A percentile compares a stretch with the other conserved stretches of the same genome.
Evolutionary conservation across 2,888 invertebrate genomes (phyloP).

Genomic region (Pandemis cinnamomeana): DNA sequence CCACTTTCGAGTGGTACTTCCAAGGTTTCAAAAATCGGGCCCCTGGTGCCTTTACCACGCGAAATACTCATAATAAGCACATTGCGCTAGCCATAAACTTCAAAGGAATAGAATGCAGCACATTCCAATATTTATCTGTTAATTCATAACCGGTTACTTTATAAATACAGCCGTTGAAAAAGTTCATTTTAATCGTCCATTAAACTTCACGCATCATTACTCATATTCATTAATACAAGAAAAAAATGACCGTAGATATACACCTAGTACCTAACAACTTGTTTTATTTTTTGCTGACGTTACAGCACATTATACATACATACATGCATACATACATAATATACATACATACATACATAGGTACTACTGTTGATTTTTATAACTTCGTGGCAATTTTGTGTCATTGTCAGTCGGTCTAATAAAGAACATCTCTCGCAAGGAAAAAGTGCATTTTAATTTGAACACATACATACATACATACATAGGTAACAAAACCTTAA

Average conservation of each 20-base stretch:
- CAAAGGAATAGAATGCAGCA: neutral
- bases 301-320: neutral
- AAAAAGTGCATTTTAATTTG: no score
- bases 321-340: no score
- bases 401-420: no score
- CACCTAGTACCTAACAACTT: neutral
- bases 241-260: neutral
- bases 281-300: neutral
- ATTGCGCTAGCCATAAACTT: neutral
- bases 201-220: constrained; percentile 10
- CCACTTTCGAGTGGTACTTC: no score
- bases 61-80: neutral
- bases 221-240: neutral
- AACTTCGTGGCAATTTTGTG: no score
- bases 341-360: no score
- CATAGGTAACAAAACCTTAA: no score
- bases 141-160: constrained; percentile 10
- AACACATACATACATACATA: no score
- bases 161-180: neutral
- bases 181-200: constrained; percentile 4
- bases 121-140: neutral
- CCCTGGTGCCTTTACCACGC: no score
- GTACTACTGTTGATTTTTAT: no score
- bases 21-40: no score
- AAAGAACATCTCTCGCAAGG: no score